Conservation (phyloP, 2,113 vertebrate species). For the Marmota monax region DNA sequence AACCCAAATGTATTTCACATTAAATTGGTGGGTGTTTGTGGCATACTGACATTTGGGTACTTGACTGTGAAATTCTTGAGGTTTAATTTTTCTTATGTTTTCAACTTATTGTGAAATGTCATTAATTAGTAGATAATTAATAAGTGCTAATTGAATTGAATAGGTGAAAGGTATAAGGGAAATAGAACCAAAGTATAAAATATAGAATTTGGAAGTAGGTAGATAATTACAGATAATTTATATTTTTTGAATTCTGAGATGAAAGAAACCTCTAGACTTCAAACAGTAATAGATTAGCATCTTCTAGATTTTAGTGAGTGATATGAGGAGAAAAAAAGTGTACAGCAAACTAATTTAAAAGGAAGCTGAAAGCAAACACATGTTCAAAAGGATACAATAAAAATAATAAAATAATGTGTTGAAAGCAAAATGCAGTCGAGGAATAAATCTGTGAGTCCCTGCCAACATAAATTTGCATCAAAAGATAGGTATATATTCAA, state of each 20-base stretch:
- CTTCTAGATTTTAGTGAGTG: background rate
- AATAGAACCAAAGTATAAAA: background rate
- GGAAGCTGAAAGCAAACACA: background rate
- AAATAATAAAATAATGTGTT: background rate
- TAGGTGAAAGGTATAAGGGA: background rate
- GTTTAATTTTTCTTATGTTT: constrained; percentile 2
- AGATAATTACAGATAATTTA: background rate
- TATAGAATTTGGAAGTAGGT: background rate
- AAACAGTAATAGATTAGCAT: background rate
- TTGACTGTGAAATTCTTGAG: background rate
- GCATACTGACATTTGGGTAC: background rate
- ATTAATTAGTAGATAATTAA: background rate
- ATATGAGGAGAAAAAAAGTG: background rate
- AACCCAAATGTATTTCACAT: constrained; percentile 41
- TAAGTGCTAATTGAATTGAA: background rate
- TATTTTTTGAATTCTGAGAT: background rate
- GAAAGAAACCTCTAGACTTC: background rate
- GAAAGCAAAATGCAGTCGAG: background rate
- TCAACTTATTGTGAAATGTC: background rate
- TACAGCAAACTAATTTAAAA: background rate
- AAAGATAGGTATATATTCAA: background rate
- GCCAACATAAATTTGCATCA: background rate
- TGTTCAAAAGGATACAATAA: background rate
- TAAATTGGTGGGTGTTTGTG: background rate
- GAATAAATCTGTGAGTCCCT: background rate